These are phyloP conservation scores for Metopolophium dirhodum DNA, from an alignment of 1,140 invertebrate species.

Conservation along the genomic window DNA sequence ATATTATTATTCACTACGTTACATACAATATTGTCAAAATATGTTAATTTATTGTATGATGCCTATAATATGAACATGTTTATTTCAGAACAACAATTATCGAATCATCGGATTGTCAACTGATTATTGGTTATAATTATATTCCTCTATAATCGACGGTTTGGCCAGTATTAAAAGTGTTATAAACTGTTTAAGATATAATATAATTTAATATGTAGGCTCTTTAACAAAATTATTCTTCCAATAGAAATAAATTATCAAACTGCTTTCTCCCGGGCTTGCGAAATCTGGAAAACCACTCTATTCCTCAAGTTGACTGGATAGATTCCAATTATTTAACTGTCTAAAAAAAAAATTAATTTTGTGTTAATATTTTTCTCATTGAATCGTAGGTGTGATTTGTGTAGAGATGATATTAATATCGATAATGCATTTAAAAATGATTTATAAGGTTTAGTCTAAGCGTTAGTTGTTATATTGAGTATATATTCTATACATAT, in stretches of 20 bases:
- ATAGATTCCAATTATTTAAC: not conserved
- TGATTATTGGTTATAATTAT: not conserved
- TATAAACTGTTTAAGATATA: not conserved
- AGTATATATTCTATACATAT: not conserved
- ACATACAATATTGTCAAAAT: not conserved
- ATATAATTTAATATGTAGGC: not conserved
- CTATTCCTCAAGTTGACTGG: not conserved
- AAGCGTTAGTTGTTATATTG: not conserved
- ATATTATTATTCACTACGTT: too few species aligned
- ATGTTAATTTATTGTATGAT: not conserved
- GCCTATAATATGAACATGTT: not conserved
- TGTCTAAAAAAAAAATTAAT: not conserved
- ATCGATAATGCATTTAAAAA: not conserved
- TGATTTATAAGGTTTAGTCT: not conserved
- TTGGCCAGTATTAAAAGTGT: not conserved
- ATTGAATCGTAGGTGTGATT: not conserved
- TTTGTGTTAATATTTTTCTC: not conserved
- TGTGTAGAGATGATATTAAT: not conserved
- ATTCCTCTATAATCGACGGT: not conserved
- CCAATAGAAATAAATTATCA: not conserved
- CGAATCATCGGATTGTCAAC: not conserved
- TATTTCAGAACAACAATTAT: not conserved
- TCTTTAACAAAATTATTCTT: not conserved
- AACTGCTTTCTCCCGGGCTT: not conserved
- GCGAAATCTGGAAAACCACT: not conserved